These are phyloP conservation scores for Allygus modestus DNA, from an alignment of 2,888 invertebrate genomes.

Conservation along the genomic window DNA sequence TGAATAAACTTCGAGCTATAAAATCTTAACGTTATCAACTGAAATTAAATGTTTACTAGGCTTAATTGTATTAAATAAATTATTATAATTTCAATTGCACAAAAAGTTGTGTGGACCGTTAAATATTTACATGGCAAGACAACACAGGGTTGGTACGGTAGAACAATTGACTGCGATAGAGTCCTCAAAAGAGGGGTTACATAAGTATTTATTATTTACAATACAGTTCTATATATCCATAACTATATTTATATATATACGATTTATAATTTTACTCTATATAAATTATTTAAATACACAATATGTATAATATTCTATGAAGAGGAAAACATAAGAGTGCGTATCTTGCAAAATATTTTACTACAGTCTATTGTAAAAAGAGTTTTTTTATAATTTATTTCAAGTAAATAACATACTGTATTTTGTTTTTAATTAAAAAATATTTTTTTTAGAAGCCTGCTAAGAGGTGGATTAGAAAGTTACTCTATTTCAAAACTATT, in stretches of 20 bases:
- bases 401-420: too few relatives aligned
- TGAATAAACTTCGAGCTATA: background rate
- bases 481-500: too few relatives aligned
- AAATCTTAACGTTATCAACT: background rate
- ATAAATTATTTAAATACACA: constrained; percentile 57
- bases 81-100: constrained; percentile 13
- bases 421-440: too few relatives aligned
- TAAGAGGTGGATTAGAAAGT: too few relatives aligned
- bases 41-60: background rate
- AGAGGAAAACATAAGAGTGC: background rate
- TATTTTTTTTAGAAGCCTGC: too few relatives aligned
- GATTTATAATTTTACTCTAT: constrained; percentile 39
- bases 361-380: too few relatives aligned
- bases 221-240: constrained; percentile 44
- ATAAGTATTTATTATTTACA: constrained; percentile 46
- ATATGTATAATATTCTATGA: constrained; percentile 19
- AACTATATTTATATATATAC: constrained; percentile 50
- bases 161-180: constrained; percentile 53
- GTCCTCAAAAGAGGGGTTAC: background rate
- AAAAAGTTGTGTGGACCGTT: constrained; percentile 49
- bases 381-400: too few relatives aligned
- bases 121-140: constrained; percentile 60
- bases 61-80: background rate
- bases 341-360: background rate
- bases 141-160: background rate